A percentile compares a stretch with the other conserved stretches of the same genome.
phyloP scores from a whole-genome alignment of 2,888 invertebrate species.

The Mythimna albipuncta region DNA sequence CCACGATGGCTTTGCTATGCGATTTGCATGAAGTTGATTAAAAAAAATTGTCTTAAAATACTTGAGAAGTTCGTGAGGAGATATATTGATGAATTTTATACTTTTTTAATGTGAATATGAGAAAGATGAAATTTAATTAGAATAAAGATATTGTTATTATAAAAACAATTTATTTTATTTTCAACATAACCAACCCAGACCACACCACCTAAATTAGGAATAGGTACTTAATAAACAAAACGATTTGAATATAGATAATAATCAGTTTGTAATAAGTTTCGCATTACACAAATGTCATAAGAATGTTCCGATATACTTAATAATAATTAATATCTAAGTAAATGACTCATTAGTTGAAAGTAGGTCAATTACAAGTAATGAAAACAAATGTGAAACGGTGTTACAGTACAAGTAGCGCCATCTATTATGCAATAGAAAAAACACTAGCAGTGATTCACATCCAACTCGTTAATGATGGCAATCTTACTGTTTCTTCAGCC shows the following conservation, averaged over 20 bases:
- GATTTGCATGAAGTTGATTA: slow-evolving; percentile 45
- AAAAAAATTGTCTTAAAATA: slow-evolving; percentile 39
- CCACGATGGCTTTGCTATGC: slow-evolving; percentile 42
- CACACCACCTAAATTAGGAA: too few relatives aligned
- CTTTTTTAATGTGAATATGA: slow-evolving; percentile 59
- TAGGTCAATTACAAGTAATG: slow-evolving; percentile 17
- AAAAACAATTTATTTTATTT: slow-evolving; percentile 35
- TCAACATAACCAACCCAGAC: neutral
- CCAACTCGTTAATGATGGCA: neutral
- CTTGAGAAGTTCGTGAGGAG: slow-evolving; percentile 49
- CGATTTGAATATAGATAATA: neutral
- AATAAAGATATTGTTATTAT: slow-evolving; percentile 52
- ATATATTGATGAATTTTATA: slow-evolving; percentile 58
- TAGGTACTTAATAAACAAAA: neutral
- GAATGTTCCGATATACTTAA: slow-evolving; percentile 7
- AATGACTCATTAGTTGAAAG: slow-evolving; percentile 21
- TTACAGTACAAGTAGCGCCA: slow-evolving; percentile 15
- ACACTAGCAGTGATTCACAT: neutral
- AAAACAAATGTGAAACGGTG: slow-evolving; percentile 12
- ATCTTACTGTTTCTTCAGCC: slow-evolving; percentile 58
- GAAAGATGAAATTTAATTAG: slow-evolving; percentile 36
- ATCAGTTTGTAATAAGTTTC: slow-evolving; percentile 5
- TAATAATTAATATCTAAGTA: slow-evolving; percentile 14
- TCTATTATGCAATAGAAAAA: slow-evolving; percentile 42
- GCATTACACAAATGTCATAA: neutral